phyloP scores from a whole-genome alignment of 2,888 invertebrate species.

The Hypsopygia costalis region DNA sequence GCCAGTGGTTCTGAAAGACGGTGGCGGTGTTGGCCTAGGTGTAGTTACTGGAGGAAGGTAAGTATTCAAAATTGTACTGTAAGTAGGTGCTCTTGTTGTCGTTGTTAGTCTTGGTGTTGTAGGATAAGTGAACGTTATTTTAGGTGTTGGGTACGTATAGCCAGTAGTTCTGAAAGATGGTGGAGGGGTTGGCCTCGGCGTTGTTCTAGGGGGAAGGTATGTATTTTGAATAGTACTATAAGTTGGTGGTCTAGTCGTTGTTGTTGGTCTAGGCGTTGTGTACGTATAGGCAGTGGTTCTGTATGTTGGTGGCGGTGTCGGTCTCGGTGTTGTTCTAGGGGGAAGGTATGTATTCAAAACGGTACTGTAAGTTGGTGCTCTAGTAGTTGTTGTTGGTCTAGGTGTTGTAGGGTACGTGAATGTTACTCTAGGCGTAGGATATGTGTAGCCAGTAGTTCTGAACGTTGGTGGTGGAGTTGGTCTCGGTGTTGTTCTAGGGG shows the following conservation, averaged over 20 bases:
- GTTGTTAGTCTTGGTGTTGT: constrained; percentile 6
- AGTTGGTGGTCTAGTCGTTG: constrained; percentile 4
- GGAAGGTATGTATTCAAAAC: constrained; percentile 11
- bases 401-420: constrained; percentile 4
- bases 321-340: constrained; percentile 15
- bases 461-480: constrained; percentile 6
- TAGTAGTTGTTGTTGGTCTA: constrained; percentile 6
- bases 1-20: constrained; percentile 11
- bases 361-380: constrained; percentile 7
- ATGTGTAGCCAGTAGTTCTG: constrained; percentile 7
- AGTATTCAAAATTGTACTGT: constrained; percentile 12
- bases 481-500: neutral
- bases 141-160: constrained; percentile 12
- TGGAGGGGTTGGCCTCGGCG: constrained; percentile 8
- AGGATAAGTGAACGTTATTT: constrained; percentile 6
- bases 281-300: too few species aligned
- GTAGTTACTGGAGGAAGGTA: constrained; percentile 14
- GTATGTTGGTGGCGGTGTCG: too few species aligned
- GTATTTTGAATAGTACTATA: neutral
- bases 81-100: constrained; percentile 11
- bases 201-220: neutral
- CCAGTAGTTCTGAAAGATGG: constrained; percentile 1
- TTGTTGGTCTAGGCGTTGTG: neutral
- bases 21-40: constrained; percentile 16
- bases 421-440: constrained; percentile 9